Evolutionary conservation across 2,888 invertebrate species (phyloP), one percentile per base, ranked within the genome.

Genomic region (Apamea anceps): DNA sequence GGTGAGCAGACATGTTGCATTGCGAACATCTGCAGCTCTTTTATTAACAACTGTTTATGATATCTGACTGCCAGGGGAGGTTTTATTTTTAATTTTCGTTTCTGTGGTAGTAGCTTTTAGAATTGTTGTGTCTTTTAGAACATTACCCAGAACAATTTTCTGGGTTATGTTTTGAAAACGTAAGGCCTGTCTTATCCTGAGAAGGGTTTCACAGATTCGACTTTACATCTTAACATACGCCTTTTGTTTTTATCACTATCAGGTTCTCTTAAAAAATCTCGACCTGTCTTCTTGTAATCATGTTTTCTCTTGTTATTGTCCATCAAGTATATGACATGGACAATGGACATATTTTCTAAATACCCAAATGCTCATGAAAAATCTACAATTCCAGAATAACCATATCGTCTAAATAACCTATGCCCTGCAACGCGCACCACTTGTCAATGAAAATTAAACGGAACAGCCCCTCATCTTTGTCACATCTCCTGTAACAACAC

Each of bases 361-460:
- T 48, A 0, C n/a, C 12, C 18, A 21, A 57, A 76, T 57, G 7
- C 18, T 77, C 62, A n/a, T 70, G 48, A 63, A 37, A 80, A 75
- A 72, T 70, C n/a, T 73, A 48, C 32, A 37, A 68, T 51, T 65
- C n/a, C 28, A n/a, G 72, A 86, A 62, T n/a, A 74, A 84, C 66
- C 84, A 84, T 84, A 68, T 65, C 62, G 42, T 78, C 68, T 70
- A 79, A 87, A 82, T 81, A 89, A 80, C 81, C 88, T 76, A 77
- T 80, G 80, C 80, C 77, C 79, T 87, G 79, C 81, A 81, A 85
- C 80, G 87, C 87, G 82, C 91, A 86, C 92, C 92, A 92, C 92
- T 94, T 93, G 93, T 94, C 95, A 94, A 94, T 95, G 95, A 93
- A 94, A 95, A 95, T 95, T 94, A 94, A 95, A 95, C 93, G 92